A percentile compares a stretch with the other conserved stretches of the same genome.
These are phyloP conservation scores for Drosophila pachea DNA, from an alignment of 1,140 invertebrate genomes.

Conservation along the genomic window DNA sequence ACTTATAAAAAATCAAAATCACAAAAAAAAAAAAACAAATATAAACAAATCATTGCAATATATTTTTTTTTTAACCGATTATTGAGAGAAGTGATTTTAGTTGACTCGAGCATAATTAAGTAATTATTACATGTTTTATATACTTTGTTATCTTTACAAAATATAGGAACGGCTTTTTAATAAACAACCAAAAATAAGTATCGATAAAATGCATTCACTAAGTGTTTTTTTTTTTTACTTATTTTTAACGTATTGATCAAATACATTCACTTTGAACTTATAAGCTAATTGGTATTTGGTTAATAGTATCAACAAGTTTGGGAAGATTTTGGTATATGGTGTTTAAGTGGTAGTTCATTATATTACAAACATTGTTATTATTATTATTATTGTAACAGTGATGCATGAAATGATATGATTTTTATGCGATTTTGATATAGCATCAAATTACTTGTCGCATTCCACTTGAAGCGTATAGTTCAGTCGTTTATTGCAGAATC, in stretches of 20 bases:
- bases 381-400: neutral
- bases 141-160: conserved; percentile 28
- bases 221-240: neutral
- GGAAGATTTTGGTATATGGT: neutral
- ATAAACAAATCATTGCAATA: conserved; percentile 19
- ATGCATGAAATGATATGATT: neutral
- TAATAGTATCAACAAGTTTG: conserved; percentile 8
- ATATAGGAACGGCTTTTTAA: conserved; percentile 37
- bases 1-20: conserved; percentile 1
- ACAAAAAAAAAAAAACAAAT: too few species aligned
- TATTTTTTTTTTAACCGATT: conserved; percentile 25
- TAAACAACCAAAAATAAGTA: conserved; percentile 41
- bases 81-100: conserved; percentile 37
- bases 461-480: neutral
- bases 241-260: neutral
- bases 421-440: neutral
- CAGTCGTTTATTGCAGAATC: conserved; percentile 7
- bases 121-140: conserved; percentile 26
- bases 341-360: too few species aligned
- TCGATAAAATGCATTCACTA: conserved; percentile 12
- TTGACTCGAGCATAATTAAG: conserved; percentile 31
- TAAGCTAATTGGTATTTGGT: neutral
- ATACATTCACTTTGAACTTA: too few species aligned
- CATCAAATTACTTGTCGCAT: neutral
- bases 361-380: neutral